Evolutionary conservation across 1,140 invertebrate genomes (phyloP), one percentile per base, ranked within the genome.

Genomic region (Drosophila lowei): DNA sequence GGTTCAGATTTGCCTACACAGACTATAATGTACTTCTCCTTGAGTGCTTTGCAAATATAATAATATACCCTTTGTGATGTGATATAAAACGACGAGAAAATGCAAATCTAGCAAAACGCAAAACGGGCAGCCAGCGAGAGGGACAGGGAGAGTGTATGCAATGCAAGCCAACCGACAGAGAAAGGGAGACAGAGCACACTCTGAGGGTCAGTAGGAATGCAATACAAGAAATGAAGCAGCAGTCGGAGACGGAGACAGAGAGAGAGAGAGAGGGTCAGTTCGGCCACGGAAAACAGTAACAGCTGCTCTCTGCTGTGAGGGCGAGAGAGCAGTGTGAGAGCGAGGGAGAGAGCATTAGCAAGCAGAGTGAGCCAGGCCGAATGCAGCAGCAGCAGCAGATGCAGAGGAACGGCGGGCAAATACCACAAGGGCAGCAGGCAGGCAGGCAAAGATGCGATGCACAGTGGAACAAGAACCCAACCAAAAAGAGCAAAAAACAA

Each of bases 221-320:
- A 57, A 49, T 11, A 34, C 44, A 49, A n/a, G 23, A 8, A 41
- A 43, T 34, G 30, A 16, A 65, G n/a, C n/a, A 34, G 54, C 16
- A 15, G 42, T 30, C 34, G 42, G 23, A 23, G 43, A 23, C 23
- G 3, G 23, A 47, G 5, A 9, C 21, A 1, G 18, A 52, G 13
- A 30, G 5, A 11, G 41, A 52, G 11, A 44, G 16, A 43, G 38
- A 78, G 58, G 59, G 65, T 46, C 43, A 72, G 60, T 54, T 57
- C 42, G 41, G 43, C 23, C 42, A 43, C 55, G 8, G 16, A 7
- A 53, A 72, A 41, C 42, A 44, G 68, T 46, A 74, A 74, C 71
- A 74, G 71, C 71, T 74, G 70, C 71, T 74, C 54, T 50, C 38
- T 30, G 48, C 30, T 56, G 15, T 46, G 49, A 34, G 28, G 15